Percentiles rank a stretch among this genome's conserved stretches.
Evolutionary conservation across 2,888 invertebrate genomes (phyloP).

Genomic region (Nemotelus pantherinus): DNA sequence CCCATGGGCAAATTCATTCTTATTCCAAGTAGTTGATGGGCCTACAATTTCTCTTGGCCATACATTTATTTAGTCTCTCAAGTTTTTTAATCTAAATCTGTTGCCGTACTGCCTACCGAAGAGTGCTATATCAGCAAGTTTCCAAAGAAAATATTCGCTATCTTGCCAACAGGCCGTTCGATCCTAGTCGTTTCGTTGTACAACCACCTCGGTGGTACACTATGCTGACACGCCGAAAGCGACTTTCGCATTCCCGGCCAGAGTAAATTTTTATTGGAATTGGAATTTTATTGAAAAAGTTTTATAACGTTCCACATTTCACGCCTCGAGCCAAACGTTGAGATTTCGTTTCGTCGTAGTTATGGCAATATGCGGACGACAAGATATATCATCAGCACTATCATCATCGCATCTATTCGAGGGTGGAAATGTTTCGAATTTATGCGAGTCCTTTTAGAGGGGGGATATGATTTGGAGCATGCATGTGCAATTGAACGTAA

Average conservation of each 20-base stretch:
- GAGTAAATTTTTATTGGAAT: slow-evolving; percentile 44
- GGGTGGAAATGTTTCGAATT: slow-evolving; percentile 15
- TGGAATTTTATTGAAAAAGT: slow-evolving; percentile 46
- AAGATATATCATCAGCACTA: slow-evolving; percentile 20
- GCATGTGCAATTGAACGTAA: slow-evolving; percentile 9
- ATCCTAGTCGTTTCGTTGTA: slow-evolving; percentile 4
- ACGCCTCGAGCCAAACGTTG: slow-evolving; percentile 30
- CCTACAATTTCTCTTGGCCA: not conserved
- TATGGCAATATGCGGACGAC: slow-evolving; percentile 18
- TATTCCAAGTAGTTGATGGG: slow-evolving; percentile 20
- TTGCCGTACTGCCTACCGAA: slow-evolving; percentile 38
- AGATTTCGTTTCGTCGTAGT: not conserved
- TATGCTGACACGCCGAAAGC: not conserved
- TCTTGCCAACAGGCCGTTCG: slow-evolving; percentile 2
- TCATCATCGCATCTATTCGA: slow-evolving; percentile 20
- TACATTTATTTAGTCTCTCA: slow-evolving; percentile 27
- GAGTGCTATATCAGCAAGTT: slow-evolving; percentile 31
- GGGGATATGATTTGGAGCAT: slow-evolving; percentile 14
- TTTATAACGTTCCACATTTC: slow-evolving; percentile 45
- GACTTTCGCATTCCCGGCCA: slow-evolving; percentile 8
- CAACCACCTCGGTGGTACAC: not conserved
- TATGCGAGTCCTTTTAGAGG: slow-evolving; percentile 11
- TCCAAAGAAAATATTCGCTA: slow-evolving; percentile 2
- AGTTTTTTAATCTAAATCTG: slow-evolving; percentile 45
- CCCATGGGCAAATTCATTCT: slow-evolving; percentile 3